Evolutionary conservation across 2,888 invertebrate species (phyloP).

Genomic region (Rhagophthalmus giganteus): DNA sequence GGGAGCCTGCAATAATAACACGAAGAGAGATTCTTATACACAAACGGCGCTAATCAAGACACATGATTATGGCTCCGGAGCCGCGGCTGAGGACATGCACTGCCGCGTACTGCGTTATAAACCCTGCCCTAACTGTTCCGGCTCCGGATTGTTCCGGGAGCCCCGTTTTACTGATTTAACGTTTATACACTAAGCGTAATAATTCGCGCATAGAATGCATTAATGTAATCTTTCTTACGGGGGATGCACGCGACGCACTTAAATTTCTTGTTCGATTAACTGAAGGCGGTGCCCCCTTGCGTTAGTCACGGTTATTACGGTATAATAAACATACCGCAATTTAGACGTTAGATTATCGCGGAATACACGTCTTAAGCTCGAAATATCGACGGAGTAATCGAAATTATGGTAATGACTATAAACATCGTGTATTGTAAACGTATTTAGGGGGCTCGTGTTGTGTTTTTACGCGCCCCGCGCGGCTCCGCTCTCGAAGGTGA

Average conservation of each 20-base stretch:
- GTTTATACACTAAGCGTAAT: slow-evolving; percentile 28
- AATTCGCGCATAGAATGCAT: slow-evolving; percentile 32
- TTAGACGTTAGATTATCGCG: background rate
- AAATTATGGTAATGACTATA: no score
- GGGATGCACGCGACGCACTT: slow-evolving; percentile 24
- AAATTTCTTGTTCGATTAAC: slow-evolving; percentile 30
- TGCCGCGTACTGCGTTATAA: slow-evolving; percentile 47
- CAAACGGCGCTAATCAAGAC: slow-evolving; percentile 58
- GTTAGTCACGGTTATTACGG: slow-evolving; percentile 11
- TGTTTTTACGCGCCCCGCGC: no score
- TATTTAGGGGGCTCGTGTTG: no score
- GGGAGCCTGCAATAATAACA: slow-evolving; percentile 47
- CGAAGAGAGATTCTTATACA: slow-evolving; percentile 52
- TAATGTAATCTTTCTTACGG: slow-evolving; percentile 30
- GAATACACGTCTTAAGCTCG: background rate
- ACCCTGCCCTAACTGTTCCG: slow-evolving; percentile 42
- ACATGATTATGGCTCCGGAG: slow-evolving; percentile 54
- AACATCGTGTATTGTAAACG: no score
- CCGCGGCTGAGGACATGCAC: slow-evolving; percentile 48
- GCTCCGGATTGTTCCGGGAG: slow-evolving; percentile 28
- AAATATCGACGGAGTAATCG: no score
- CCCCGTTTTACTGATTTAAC: slow-evolving; percentile 32
- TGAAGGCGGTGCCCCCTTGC: slow-evolving; percentile 6
- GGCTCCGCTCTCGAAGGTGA: no score
- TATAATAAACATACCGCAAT: slow-evolving; percentile 5